phyloP scores from a whole-genome alignment of 2,113 vertebrate species.

The Peromyscus polionotus region DNA sequence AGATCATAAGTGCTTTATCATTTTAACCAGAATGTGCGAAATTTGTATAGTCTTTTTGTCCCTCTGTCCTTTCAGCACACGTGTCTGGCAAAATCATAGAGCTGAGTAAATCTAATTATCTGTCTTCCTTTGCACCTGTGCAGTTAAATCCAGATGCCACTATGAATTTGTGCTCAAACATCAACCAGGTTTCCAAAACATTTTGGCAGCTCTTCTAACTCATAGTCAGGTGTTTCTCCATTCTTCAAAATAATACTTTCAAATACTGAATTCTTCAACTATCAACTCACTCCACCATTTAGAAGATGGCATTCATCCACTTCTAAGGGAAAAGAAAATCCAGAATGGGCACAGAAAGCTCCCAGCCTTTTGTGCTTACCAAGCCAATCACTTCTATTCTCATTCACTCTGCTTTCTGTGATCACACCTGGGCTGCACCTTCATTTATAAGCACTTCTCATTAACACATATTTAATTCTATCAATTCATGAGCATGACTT shows the following conservation, averaged over 20 bases:
- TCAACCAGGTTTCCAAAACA: conserved; percentile 28
- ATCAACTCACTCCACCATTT: neutral
- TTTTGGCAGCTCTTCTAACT: conserved; percentile 44
- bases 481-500: neutral
- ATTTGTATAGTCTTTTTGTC: conserved; percentile 13
- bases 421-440: neutral
- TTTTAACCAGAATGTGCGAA: neutral
- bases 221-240: neutral
- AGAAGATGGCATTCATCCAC: neutral
- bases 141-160: conserved; percentile 68
- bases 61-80: conserved; percentile 65
- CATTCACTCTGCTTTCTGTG: too few relatives aligned
- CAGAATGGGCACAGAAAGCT: neutral
- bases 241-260: conserved; percentile 57
- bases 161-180: conserved; percentile 53
- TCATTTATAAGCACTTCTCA: neutral
- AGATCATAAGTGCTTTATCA: neutral
- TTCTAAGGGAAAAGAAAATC: neutral
- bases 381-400: neutral
- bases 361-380: neutral
- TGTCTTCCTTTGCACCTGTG: conserved; percentile 68
- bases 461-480: neutral
- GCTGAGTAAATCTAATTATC: conserved; percentile 61
- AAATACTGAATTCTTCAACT: neutral
- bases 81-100: conserved; percentile 48